A percentile compares a stretch with the other conserved stretches of the same genome.
phyloP scores from a whole-genome alignment of 2,113 vertebrate genomes.

The Lycaon pictus region DNA sequence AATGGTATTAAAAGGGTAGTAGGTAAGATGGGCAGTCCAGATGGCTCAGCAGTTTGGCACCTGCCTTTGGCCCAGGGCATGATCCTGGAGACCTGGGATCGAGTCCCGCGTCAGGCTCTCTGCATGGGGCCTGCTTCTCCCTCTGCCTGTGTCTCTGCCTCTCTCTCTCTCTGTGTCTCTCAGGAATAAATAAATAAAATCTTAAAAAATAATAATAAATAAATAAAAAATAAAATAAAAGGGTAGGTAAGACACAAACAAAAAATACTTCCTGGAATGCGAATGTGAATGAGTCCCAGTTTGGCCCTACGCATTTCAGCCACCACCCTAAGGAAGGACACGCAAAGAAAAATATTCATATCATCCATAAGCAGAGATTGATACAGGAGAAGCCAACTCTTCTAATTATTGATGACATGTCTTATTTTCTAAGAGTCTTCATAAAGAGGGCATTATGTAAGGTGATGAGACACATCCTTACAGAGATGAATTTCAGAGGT shows the following conservation, averaged over 20 bases:
- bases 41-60: no score
- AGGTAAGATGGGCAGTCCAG: not conserved
- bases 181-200: no score
- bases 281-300: not conserved
- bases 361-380: not conserved
- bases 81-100: no score
- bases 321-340: not conserved
- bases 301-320: not conserved
- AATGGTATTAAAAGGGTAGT: not conserved
- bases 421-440: not conserved
- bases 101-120: no score
- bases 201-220: no score
- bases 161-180: no score
- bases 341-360: not conserved
- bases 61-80: no score
- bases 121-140: no score
- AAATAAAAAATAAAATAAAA: not conserved
- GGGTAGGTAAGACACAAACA: not conserved
- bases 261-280: not conserved
- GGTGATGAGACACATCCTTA: not conserved
- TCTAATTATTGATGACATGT: not conserved
- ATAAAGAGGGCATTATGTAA: not conserved
- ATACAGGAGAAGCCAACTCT: not conserved
- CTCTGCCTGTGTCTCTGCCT: no score
- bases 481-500: not conserved